Evolutionary conservation across 2,113 vertebrate species (phyloP).

Genomic region (Haemorhous mexicanus): DNA sequence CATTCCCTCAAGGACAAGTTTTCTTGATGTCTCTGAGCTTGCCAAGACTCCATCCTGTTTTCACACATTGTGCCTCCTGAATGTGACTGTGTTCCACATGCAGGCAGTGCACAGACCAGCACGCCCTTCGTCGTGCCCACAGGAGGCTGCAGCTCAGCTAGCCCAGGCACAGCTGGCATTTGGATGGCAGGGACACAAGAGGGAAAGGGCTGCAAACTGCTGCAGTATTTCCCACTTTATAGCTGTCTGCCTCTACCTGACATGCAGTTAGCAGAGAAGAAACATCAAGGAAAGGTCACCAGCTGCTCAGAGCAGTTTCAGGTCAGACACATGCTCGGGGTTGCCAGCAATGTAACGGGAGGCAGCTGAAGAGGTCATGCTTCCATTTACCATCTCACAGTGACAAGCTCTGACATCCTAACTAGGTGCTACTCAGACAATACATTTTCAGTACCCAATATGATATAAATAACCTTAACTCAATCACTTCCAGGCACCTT

Average conservation of each 20-base stretch:
- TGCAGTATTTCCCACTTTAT: not conserved
- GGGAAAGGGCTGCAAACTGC: not conserved
- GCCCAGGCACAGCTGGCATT: not conserved
- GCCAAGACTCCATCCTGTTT: not conserved
- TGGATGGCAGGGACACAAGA: not conserved
- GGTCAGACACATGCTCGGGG: not conserved
- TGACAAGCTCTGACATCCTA: conserved; percentile 4
- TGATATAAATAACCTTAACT: not conserved
- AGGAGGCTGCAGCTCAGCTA: not conserved
- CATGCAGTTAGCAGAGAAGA: not conserved
- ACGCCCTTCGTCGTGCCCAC: fast-evolving
- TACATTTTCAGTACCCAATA: not conserved
- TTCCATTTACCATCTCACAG: not conserved
- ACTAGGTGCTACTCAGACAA: not conserved
- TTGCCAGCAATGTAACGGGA: not conserved
- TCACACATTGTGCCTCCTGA: not conserved
- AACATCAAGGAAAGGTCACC: conserved; percentile 47
- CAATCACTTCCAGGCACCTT: not conserved
- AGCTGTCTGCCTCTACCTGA: not conserved
- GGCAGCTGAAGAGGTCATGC: not conserved
- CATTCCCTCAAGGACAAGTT: not conserved
- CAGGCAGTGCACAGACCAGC: not conserved
- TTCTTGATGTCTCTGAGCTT: not conserved
- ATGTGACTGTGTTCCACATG: not conserved
- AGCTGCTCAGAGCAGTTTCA: conserved; percentile 17